These are phyloP conservation scores for Miltochrista miniata DNA, from an alignment of 2,888 invertebrate species.

Conservation along the genomic window DNA sequence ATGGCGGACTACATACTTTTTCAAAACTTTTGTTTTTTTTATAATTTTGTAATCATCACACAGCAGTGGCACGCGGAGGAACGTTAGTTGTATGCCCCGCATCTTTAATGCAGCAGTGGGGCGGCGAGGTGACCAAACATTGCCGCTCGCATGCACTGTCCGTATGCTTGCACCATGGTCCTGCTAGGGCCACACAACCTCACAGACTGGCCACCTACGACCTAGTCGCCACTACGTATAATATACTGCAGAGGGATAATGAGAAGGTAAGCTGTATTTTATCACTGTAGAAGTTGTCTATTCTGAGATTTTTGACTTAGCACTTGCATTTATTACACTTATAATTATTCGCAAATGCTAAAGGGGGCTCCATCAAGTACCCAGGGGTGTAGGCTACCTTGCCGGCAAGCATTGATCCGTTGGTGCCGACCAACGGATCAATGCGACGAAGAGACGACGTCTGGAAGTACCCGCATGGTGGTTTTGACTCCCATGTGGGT, in stretches of 20 bases:
- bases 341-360: no score
- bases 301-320: no score
- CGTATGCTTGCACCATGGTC: conserved; percentile 92
- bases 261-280: conserved; percentile 71
- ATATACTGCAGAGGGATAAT: conserved; percentile 86
- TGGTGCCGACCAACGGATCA: no score
- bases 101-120: conserved; percentile 96
- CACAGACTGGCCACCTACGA: conserved; percentile 87
- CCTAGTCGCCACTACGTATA: conserved; percentile 95
- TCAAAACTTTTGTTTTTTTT: neutral
- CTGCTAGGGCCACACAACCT: conserved; percentile 86
- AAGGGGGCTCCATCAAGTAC: no score
- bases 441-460: no score
- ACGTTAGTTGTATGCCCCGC: conserved; percentile 97
- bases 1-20: no score
- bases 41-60: neutral
- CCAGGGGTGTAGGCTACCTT: no score
- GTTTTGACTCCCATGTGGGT: no score
- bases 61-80: conserved; percentile 83
- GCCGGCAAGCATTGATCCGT: no score
- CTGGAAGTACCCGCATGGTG: no score
- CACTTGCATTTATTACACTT: no score
- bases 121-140: conserved; percentile 88
- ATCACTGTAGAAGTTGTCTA: no score
- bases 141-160: conserved; percentile 84